phyloP scores from a whole-genome alignment of 2,888 invertebrate genomes.

The Drosophila atripex region DNA sequence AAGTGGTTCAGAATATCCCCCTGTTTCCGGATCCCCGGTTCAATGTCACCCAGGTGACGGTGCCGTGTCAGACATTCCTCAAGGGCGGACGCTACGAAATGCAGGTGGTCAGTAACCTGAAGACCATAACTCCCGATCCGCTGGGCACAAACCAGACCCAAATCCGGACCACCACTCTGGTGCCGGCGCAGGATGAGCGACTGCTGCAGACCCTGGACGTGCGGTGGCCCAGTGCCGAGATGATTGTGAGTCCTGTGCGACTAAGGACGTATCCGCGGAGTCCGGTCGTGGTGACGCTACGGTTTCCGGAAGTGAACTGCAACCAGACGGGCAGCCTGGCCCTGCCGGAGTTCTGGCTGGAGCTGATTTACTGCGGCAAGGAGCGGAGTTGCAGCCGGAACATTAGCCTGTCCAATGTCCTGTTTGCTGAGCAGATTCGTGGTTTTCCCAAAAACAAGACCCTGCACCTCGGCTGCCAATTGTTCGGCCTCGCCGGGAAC shows the following conservation, averaged over 20 bases:
- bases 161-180: conserved; percentile 73
- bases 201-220: conserved; percentile 87
- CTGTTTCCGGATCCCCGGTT: conserved; percentile 81
- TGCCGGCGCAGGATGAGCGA: conserved; percentile 80
- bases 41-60: conserved; percentile 81
- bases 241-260: conserved; percentile 90
- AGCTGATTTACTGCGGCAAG: conserved; percentile 92
- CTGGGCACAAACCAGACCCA: conserved; percentile 28
- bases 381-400: conserved; percentile 88
- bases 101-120: conserved; percentile 79
- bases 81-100: conserved; percentile 82
- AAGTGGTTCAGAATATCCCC: conserved; percentile 81
- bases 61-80: conserved; percentile 82
- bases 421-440: conserved; percentile 91
- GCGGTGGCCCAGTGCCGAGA: conserved; percentile 90
- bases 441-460: conserved; percentile 89
- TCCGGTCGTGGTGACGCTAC: conserved; percentile 89
- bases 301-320: conserved; percentile 90
- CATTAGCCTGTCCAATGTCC: conserved; percentile 85
- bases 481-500: conserved; percentile 93
- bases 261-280: conserved; percentile 92
- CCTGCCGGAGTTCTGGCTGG: conserved; percentile 89
- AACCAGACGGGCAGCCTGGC: conserved; percentile 83
- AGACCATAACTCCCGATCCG: conserved; percentile 55
- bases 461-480: conserved; percentile 89